Base-by-base conservation (phyloP, 2,888 invertebrate species). In the Carpatolechia fugitivella region DNA sequence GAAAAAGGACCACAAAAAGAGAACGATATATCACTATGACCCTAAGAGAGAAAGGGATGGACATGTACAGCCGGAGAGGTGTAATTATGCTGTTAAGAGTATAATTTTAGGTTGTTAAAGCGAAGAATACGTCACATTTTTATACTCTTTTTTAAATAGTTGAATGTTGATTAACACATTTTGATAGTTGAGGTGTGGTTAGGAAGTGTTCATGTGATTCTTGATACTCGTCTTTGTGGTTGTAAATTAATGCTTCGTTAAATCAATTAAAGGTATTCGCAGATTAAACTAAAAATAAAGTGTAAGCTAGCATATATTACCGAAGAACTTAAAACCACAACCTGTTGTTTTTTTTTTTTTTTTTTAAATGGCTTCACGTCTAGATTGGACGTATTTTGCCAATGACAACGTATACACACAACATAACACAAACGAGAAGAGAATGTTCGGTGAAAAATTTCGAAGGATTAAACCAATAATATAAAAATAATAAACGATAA, bases 71-170 rank as follows among this genome's bases (percentile, higher is more conserved):
- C 68, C 66, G 69, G 56, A 57, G 66, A 76, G 72, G 65, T 77
- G 72, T 79, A 82, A 85, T 86, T 85, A 86, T 82, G 78, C 76
- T 78, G 84, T 85, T 83, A 75, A 74, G 71, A 76, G 72, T 76
- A 80, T 85, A 83, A 83, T 83, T 80, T 80, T 65, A 75, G 68
- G 77, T 78, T 78, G 75, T 74, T 76, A 72, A 73, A 69, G 74
- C 72, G 78, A 70, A 73, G 74, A 68, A 69, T 76, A 72, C 73
- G 74, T 74, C 81, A 80, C 76, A 72, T 82, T 76, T 76, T 69
- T 54, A 54, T 59, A 67, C 69, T 70, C 68, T 67, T 65, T 68
- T 68, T 56, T 47, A n/a, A 55, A 54, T 54, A 40, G 48, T 60
- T 65, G 62, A 60, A 60, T 59, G 53, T 55, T 61, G 67, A 76